Conservation (phyloP, 1,140 invertebrate genomes). For the Plodia interpunctella region DNA sequence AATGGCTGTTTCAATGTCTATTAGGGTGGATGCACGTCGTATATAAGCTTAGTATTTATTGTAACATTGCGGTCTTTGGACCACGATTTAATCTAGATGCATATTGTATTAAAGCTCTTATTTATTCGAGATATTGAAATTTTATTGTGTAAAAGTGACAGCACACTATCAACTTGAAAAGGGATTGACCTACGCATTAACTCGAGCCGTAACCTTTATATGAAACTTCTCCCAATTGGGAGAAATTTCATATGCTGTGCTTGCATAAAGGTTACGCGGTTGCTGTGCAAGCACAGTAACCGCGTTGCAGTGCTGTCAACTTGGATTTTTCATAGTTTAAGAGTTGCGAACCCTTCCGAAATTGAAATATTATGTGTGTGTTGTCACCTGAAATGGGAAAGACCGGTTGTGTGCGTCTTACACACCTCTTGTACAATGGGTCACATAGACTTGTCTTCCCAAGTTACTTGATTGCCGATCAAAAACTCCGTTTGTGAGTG, state of each 20-base stretch:
- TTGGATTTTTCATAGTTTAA: too few relatives aligned
- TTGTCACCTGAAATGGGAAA: too few relatives aligned
- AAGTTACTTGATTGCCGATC: background rate
- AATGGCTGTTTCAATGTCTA: slow-evolving; percentile 58
- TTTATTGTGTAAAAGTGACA: background rate
- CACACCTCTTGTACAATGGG: background rate
- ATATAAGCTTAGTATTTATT: slow-evolving; percentile 22
- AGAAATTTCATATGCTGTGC: too few relatives aligned
- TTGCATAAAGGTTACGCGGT: too few relatives aligned
- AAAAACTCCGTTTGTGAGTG: background rate
- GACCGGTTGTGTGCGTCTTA: background rate
- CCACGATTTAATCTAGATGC: slow-evolving; percentile 20
- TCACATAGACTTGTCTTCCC: slow-evolving; percentile 6
- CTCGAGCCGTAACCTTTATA: too few relatives aligned
- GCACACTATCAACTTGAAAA: background rate
- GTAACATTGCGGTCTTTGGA: slow-evolving; percentile 19
- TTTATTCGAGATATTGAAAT: slow-evolving; percentile 8
- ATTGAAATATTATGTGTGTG: too few relatives aligned
- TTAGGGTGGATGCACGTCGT: slow-evolving; percentile 35
- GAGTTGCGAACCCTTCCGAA: too few relatives aligned
- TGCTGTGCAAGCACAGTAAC: too few relatives aligned
- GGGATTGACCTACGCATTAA: too few relatives aligned
- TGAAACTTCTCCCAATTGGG: too few relatives aligned
- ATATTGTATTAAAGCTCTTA: slow-evolving; percentile 8
- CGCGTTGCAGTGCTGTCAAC: too few relatives aligned